Evolutionary conservation across 1,140 invertebrate species (phyloP).

Genomic region (Trachelipus rathkii): DNA sequence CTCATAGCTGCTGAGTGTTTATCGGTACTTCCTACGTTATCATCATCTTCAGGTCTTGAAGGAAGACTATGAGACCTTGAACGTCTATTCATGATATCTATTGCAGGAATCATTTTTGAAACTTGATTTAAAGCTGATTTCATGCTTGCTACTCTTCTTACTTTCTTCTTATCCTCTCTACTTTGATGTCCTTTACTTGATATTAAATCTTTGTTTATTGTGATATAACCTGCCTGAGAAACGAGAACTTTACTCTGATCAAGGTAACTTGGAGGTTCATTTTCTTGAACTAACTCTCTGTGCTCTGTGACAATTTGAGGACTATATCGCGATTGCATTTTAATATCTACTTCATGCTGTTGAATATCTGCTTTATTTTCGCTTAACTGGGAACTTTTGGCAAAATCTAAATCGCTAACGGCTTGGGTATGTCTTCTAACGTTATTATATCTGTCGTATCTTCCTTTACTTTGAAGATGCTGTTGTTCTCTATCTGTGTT

Average conservation of each 20-base stretch:
- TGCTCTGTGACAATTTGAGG: conserved; percentile 36
- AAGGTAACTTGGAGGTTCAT: conserved; percentile 37
- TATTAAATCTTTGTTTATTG: conserved; percentile 60
- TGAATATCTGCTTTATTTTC: conserved; percentile 36
- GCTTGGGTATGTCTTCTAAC: conserved; percentile 42
- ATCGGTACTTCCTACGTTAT: conserved; percentile 47
- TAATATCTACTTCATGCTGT: conserved; percentile 34
- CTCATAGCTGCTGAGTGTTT: conserved; percentile 40
- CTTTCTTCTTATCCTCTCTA: conserved; percentile 50
- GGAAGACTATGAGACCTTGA: conserved; percentile 75
- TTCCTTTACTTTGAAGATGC: conserved; percentile 18
- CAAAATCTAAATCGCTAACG: conserved; percentile 26
- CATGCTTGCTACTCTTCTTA: conserved; percentile 63
- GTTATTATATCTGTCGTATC: conserved; percentile 36
- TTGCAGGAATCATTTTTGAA: conserved; percentile 72
- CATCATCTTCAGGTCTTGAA: conserved; percentile 53
- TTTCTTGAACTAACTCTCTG: conserved; percentile 55
- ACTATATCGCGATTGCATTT: conserved; percentile 31
- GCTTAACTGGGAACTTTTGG: conserved; percentile 29
- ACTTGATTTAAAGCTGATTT: conserved; percentile 73
- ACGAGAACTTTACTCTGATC: conserved; percentile 59
- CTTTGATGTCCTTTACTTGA: conserved; percentile 22
- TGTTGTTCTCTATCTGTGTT: neutral
- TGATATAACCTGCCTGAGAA: conserved; percentile 76
- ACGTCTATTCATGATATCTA: conserved; percentile 67